Conservation (phyloP, 2,113 vertebrate species). For the Anguilla japonica region DNA sequence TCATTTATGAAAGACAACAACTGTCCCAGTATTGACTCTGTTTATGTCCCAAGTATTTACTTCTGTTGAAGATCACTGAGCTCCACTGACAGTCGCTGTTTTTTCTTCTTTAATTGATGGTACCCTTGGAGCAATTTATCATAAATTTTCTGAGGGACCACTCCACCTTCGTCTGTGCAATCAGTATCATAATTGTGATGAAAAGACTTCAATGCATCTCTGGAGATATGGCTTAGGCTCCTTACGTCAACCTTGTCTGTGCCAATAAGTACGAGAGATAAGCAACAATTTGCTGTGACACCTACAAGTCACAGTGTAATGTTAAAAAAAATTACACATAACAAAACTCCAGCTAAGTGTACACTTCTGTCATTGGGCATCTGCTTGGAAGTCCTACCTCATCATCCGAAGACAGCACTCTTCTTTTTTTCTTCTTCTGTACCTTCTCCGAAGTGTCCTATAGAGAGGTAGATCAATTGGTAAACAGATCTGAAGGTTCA, state of each 20-base stretch:
- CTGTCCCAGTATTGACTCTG: not conserved
- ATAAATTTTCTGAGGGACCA: not conserved
- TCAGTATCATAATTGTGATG: not conserved
- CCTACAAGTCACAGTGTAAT: not conserved
- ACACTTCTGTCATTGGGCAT: too few species aligned
- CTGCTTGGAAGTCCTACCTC: too few species aligned
- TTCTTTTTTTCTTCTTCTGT: too few species aligned
- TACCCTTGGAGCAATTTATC: not conserved
- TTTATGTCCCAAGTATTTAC: not conserved
- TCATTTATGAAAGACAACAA: not conserved
- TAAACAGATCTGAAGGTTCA: constrained; percentile 11
- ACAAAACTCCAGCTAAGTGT: not conserved
- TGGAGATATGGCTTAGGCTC: too few species aligned
- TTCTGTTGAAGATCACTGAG: not conserved
- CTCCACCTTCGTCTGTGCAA: not conserved
- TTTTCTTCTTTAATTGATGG: not conserved
- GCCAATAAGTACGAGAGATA: too few species aligned
- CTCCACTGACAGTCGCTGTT: not conserved
- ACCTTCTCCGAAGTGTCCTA: not conserved
- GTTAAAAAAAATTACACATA: not conserved
- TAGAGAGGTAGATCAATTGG: not conserved
- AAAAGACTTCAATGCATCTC: too few species aligned
- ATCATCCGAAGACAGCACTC: too few species aligned
- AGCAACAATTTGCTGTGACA: not conserved
- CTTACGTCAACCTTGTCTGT: too few species aligned